Conservation (phyloP, 2,797 vertebrate species). For the Yasuhikotakia modesta region DNA sequence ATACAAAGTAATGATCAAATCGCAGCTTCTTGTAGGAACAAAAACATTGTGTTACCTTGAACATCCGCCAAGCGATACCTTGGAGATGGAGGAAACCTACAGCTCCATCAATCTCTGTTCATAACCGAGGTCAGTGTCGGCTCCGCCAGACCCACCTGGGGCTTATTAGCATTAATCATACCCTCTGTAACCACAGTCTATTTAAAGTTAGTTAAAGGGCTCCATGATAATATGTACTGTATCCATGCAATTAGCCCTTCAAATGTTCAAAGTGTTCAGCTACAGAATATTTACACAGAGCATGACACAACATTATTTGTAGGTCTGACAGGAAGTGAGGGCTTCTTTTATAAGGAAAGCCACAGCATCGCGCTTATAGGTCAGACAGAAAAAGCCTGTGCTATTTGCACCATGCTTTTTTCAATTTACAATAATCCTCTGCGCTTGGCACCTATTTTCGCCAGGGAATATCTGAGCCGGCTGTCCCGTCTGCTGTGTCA, state of each 20-base stretch:
- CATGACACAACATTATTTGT: slow-evolving; percentile 32
- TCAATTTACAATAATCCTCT: slow-evolving; percentile 54
- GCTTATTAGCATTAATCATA: slow-evolving; percentile 54
- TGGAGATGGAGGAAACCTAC: too few species aligned
- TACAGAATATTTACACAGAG: slow-evolving; percentile 1
- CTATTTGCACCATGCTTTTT: slow-evolving; percentile 44
- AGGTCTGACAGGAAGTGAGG: not conserved
- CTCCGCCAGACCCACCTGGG: slow-evolving; percentile 24
- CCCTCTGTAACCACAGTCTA: slow-evolving; percentile 23
- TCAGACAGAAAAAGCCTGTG: slow-evolving; percentile 15
- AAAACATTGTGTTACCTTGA: slow-evolving; percentile 46
- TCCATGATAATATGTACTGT: not conserved
- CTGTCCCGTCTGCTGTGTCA: slow-evolving; percentile 36
- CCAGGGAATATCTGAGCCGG: slow-evolving; percentile 40
- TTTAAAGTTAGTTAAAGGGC: slow-evolving; percentile 12
- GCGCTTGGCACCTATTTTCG: slow-evolving; percentile 49
- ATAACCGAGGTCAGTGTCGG: slow-evolving; percentile 29
- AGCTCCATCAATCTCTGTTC: slow-evolving; percentile 46
- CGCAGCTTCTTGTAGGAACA: slow-evolving; percentile 18
- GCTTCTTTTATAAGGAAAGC: too few species aligned
- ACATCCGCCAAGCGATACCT: slow-evolving; percentile 24
- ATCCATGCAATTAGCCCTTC: not conserved
- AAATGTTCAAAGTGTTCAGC: not conserved
- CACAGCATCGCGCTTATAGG: not conserved
- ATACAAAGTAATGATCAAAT: slow-evolving; percentile 10